These are phyloP conservation scores for Zaprionus kolodkinae DNA, from an alignment of 1,140 invertebrate genomes.

Conservation along the genomic window DNA sequence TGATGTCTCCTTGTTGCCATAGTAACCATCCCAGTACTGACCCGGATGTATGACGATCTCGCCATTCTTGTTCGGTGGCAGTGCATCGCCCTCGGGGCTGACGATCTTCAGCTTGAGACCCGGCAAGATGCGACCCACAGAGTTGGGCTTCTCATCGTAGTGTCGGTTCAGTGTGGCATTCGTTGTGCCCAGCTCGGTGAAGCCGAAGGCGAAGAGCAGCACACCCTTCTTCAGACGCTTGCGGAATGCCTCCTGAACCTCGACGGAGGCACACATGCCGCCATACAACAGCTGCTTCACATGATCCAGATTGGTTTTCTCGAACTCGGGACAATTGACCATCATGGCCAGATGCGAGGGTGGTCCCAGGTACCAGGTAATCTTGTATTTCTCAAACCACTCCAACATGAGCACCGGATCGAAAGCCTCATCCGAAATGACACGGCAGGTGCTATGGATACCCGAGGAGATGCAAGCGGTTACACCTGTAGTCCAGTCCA, in stretches of 20 bases:
- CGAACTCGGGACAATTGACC: slow-evolving; percentile 22
- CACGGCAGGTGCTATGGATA: slow-evolving; percentile 19
- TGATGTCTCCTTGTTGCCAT: slow-evolving; percentile 85
- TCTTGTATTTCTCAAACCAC: slow-evolving; percentile 35
- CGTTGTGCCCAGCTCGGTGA: slow-evolving; percentile 30
- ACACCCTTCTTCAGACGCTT: slow-evolving; percentile 23
- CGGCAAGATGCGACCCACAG: slow-evolving; percentile 45
- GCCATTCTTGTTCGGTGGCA: slow-evolving; percentile 86
- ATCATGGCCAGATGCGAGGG: slow-evolving; percentile 31
- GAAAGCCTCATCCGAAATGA: slow-evolving; percentile 25
- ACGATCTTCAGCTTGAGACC: slow-evolving; percentile 72
- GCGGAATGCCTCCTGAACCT: slow-evolving; percentile 24
- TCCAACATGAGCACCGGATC: slow-evolving; percentile 7
- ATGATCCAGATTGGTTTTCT: slow-evolving; percentile 17
- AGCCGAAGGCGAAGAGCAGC: slow-evolving; percentile 29
- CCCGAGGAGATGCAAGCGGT: slow-evolving; percentile 3
- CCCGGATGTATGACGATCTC: slow-evolving; percentile 86
- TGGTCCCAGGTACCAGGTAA: slow-evolving; percentile 31
- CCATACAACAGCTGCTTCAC: slow-evolving; percentile 34
- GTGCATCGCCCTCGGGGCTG: slow-evolving; percentile 85
- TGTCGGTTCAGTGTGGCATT: slow-evolving; percentile 34
- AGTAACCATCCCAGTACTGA: slow-evolving; percentile 75
- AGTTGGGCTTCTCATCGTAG: slow-evolving; percentile 41
- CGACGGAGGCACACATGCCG: slow-evolving; percentile 27
- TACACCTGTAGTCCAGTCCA: slow-evolving; percentile 52